Conservation (phyloP, 92 coral and sea anemone species). For the Siderastrea radians region DNA sequence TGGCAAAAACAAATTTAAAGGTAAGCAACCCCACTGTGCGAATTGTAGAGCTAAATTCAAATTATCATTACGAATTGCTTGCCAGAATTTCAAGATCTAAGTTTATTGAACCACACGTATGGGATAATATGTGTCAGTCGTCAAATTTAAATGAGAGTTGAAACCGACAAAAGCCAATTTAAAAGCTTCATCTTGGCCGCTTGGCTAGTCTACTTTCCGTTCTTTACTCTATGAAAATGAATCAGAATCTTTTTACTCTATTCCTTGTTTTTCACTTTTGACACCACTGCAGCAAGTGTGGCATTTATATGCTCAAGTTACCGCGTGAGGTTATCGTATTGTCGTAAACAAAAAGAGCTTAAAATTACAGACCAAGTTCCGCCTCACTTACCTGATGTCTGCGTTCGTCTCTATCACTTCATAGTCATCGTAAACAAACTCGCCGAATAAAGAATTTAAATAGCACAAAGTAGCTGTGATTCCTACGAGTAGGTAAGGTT, state of each 20-base stretch:
- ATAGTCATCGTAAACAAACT: conserved; percentile 86
- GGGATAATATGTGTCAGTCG: not conserved
- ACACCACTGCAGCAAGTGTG: not conserved
- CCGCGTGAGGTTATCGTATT: not conserved
- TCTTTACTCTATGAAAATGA: too few relatives aligned
- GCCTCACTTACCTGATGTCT: conserved; percentile 74
- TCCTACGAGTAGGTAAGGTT: conserved; percentile 42
- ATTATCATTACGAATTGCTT: not conserved
- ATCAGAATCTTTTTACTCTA: too few relatives aligned
- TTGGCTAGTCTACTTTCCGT: not conserved
- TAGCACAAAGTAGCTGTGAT: conserved; percentile 65
- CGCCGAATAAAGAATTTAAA: conserved; percentile 77
- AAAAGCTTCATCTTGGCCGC: not conserved
- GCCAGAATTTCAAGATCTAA: not conserved
- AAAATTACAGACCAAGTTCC: not conserved
- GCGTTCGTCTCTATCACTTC: conserved; percentile 83
- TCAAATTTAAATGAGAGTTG: not conserved
- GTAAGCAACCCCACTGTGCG: not conserved
- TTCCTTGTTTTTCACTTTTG: not conserved
- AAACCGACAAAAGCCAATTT: not conserved
- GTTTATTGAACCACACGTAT: not conserved
- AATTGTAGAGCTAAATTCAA: not conserved
- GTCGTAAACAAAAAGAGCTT: not conserved
- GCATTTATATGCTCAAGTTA: not conserved
- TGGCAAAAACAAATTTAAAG: not conserved